Conservation (phyloP, 2,888 invertebrate genomes). For the Drymonia ruficornis region DNA sequence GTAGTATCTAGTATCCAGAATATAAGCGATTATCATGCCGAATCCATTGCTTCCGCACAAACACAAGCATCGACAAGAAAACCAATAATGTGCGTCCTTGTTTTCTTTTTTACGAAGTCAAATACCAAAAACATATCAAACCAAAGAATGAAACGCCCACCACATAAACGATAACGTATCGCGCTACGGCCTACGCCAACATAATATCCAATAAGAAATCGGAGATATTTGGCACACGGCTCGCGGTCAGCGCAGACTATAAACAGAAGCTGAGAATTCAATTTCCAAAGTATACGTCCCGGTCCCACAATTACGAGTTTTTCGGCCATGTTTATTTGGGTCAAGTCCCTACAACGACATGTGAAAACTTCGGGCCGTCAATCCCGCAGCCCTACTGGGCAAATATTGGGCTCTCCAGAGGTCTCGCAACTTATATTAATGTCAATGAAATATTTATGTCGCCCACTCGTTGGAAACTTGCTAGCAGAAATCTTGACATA, state of each 20-base stretch:
- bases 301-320: conserved; percentile 64
- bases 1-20: too few species aligned
- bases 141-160: neutral
- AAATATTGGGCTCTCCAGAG: conserved; percentile 43
- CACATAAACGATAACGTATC: neutral
- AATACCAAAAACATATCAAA: neutral
- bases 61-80: too few species aligned
- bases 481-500: neutral
- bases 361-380: conserved; percentile 68
- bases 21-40: too few species aligned
- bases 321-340: conserved; percentile 70
- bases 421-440: conserved; percentile 35
- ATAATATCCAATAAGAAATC: conserved; percentile 39
- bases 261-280: conserved; percentile 61
- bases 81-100: too few species aligned
- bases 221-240: conserved; percentile 46
- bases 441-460: conserved; percentile 2
- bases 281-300: conserved; percentile 63
- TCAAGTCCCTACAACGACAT: conserved; percentile 58
- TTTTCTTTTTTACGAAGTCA: too few species aligned
- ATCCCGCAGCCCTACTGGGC: conserved; percentile 46
- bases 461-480: neutral
- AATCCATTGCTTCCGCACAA: too few species aligned
- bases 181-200: conserved; percentile 19
- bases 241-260: conserved; percentile 42